These are phyloP conservation scores for Prunella strophiata DNA, from an alignment of 2,797 vertebrate species.

Conservation along the genomic window DNA sequence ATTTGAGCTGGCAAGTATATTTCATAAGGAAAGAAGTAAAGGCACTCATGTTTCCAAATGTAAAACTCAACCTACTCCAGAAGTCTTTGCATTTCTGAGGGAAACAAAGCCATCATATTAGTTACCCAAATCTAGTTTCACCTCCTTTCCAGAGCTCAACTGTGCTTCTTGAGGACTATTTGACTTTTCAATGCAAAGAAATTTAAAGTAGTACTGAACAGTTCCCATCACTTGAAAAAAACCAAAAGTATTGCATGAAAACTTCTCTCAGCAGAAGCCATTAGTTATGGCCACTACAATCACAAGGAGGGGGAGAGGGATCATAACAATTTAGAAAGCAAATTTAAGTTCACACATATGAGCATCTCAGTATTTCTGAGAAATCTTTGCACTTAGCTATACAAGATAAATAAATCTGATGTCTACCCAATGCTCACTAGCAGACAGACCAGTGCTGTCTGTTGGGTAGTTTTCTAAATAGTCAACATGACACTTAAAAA, in stretches of 20 bases:
- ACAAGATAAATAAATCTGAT: constrained; percentile 32
- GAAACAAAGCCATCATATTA: constrained; percentile 22
- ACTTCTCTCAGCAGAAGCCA: constrained; percentile 31
- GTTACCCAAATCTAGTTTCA: constrained; percentile 56
- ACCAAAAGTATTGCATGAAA: constrained; percentile 29
- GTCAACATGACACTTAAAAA: constrained; percentile 31
- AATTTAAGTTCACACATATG: background rate
- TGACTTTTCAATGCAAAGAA: constrained; percentile 47
- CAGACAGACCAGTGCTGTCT: constrained; percentile 2
- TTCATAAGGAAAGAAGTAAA: constrained; percentile 71
- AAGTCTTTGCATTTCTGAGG: constrained; percentile 38
- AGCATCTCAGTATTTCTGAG: constrained; percentile 28
- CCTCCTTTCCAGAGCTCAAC: constrained; percentile 60
- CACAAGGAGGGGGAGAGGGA: background rate
- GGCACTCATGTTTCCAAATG: constrained; percentile 75
- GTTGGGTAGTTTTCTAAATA: constrained; percentile 38
- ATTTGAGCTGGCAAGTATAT: constrained; percentile 64
- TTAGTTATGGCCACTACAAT: constrained; percentile 8
- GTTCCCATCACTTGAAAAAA: constrained; percentile 30
- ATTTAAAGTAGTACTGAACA: constrained; percentile 47
- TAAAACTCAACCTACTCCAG: constrained; percentile 56
- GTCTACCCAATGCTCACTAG: constrained; percentile 15
- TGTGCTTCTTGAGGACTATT: constrained; percentile 62
- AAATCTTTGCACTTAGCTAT: constrained; percentile 20
- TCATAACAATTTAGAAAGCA: background rate